These are phyloP conservation scores for Apistogramma diplotaenia DNA, from an alignment of 2,113 vertebrate species.

Conservation along the genomic window DNA sequence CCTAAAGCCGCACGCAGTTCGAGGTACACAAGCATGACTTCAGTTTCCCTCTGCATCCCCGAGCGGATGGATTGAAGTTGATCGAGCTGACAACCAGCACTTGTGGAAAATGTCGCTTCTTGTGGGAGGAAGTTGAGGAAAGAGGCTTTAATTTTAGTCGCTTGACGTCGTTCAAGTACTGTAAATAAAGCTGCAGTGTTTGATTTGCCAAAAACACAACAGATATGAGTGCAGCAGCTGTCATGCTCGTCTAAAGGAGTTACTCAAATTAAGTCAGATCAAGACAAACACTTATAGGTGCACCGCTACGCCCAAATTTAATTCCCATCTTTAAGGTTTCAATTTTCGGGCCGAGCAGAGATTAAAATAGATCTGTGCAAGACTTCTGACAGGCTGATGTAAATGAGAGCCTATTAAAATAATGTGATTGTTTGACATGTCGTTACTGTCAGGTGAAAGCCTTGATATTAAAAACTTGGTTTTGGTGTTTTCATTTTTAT, in stretches of 20 bases:
- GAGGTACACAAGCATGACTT: too few species aligned
- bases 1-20: too few species aligned
- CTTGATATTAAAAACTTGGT: constrained; percentile 16
- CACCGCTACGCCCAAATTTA: background rate
- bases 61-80: background rate
- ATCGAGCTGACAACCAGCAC: background rate
- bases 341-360: background rate
- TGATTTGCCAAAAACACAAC: background rate
- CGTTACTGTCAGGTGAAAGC: constrained; percentile 3
- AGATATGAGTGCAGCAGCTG: background rate
- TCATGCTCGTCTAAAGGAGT: background rate
- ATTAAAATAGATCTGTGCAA: constrained; percentile 3
- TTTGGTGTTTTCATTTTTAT: constrained; percentile 12
- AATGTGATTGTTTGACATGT: background rate
- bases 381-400: constrained; percentile 1
- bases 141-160: background rate
- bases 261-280: constrained; percentile 14
- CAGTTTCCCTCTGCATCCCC: too few species aligned
- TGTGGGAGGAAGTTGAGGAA: background rate
- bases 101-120: background rate
- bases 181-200: background rate
- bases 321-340: constrained; percentile 2
- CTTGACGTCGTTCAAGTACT: background rate
- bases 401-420: constrained; percentile 5
- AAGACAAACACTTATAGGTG: constrained; percentile 6